phyloP scores from a whole-genome alignment of 2,888 invertebrate genomes.

The Periphyllus acericola region DNA sequence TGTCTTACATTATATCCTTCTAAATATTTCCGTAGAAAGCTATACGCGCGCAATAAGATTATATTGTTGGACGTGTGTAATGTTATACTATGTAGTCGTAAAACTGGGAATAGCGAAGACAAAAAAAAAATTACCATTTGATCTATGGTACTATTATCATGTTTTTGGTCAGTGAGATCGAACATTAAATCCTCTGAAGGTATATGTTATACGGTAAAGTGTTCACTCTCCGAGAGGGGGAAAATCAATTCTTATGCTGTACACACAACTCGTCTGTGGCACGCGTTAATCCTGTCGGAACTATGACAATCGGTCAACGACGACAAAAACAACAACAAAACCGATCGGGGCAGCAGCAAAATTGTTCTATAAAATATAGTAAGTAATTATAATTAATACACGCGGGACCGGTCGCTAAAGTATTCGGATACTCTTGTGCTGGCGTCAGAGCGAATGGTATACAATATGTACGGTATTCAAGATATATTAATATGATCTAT shows the following conservation, averaged over 20 bases:
- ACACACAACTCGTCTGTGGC: neutral
- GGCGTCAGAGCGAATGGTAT: neutral
- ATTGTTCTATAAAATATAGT: no score
- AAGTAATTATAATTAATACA: neutral
- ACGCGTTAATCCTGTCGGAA: neutral
- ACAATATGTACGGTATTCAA: neutral
- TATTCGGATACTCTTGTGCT: neutral
- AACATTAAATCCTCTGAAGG: neutral
- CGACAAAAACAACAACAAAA: neutral
- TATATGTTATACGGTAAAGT: neutral
- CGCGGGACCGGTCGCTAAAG: neutral
- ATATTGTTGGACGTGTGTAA: neutral
- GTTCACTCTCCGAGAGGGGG: neutral
- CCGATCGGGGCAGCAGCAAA: neutral
- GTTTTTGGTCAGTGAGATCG: neutral
- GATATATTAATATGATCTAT: no score
- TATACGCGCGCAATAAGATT: neutral
- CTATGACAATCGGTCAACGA: neutral
- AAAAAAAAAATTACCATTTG: neutral
- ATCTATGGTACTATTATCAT: neutral
- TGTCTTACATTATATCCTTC: neutral
- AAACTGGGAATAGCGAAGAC: neutral
- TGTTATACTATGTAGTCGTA: neutral
- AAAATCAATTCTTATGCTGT: neutral
- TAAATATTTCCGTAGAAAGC: conserved; percentile 10